Evolutionary conservation across 1,140 invertebrate species (phyloP).

Genomic region (Trichonephila clavipes): DNA sequence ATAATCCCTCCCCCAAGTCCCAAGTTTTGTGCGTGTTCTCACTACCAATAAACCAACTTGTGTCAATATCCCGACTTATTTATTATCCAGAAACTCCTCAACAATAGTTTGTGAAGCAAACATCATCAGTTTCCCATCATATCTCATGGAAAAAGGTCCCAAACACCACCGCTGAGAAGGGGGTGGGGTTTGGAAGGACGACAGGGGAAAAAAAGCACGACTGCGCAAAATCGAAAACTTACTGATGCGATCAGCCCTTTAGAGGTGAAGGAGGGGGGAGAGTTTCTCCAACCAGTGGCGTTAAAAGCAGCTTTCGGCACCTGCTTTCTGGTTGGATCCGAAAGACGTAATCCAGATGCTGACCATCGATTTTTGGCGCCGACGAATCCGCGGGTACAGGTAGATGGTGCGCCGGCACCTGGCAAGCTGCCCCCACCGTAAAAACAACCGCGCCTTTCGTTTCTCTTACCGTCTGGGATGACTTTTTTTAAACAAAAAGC

Average conservation of each 20-base stretch:
- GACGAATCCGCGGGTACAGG: conserved; percentile 41
- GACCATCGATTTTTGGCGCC: conserved; percentile 53
- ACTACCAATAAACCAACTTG: too few relatives aligned
- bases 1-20: too few relatives aligned
- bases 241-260: conserved; percentile 1
- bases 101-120: too few relatives aligned
- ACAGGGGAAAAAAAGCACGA: neutral
- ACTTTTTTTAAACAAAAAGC: neutral
- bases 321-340: neutral
- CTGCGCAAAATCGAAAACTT: conserved; percentile 15
- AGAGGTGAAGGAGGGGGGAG: too few relatives aligned
- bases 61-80: too few relatives aligned
- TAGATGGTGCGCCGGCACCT: conserved; percentile 2
- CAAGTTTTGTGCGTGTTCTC: too few relatives aligned
- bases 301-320: neutral
- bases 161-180: too few relatives aligned
- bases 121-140: too few relatives aligned
- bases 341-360: neutral
- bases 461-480: neutral
- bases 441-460: conserved; percentile 14
- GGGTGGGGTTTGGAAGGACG: neutral
- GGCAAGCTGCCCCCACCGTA: neutral
- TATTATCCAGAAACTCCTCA: too few relatives aligned
- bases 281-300: neutral
- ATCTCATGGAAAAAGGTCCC: too few relatives aligned